These are phyloP conservation scores for Staurois parvus DNA, from an alignment of 2,797 vertebrate species.

Conservation along the genomic window DNA sequence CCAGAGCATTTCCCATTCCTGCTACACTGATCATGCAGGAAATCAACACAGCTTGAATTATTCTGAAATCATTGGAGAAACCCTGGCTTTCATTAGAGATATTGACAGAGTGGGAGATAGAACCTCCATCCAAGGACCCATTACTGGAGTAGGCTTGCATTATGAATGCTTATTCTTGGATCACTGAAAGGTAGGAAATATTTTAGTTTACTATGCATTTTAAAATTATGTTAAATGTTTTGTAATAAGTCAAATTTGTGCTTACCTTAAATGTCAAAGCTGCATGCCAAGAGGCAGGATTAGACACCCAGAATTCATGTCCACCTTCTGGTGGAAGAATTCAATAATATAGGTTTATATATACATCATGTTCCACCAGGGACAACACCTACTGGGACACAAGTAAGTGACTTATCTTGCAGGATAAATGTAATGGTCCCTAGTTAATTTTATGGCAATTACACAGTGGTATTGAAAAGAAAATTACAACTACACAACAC, in stretches of 20 bases:
- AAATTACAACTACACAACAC: not conserved
- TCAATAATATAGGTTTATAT: not conserved
- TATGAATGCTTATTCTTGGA: not conserved
- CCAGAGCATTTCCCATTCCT: constrained; percentile 53
- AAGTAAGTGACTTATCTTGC: not conserved
- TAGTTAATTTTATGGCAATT: not conserved
- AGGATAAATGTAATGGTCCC: not conserved
- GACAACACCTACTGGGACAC: constrained; percentile 10
- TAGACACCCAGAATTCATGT: not conserved
- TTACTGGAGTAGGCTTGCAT: constrained; percentile 15
- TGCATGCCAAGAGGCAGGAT: not conserved
- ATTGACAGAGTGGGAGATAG: not conserved
- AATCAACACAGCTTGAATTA: constrained; percentile 46
- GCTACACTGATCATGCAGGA: constrained; percentile 49
- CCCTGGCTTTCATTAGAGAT: constrained; percentile 21
- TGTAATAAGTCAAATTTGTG: not conserved
- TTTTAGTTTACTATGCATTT: not conserved
- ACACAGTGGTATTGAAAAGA: not conserved
- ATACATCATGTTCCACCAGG: not conserved
- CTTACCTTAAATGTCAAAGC: constrained; percentile 19
- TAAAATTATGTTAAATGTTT: not conserved
- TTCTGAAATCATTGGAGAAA: not conserved
- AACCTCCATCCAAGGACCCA: not conserved
- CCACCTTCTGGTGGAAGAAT: not conserved
- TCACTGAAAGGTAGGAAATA: not conserved